These are phyloP conservation scores for Leptinotarsa undecemlineata DNA, from an alignment of 1,140 invertebrate species.

Conservation along the genomic window DNA sequence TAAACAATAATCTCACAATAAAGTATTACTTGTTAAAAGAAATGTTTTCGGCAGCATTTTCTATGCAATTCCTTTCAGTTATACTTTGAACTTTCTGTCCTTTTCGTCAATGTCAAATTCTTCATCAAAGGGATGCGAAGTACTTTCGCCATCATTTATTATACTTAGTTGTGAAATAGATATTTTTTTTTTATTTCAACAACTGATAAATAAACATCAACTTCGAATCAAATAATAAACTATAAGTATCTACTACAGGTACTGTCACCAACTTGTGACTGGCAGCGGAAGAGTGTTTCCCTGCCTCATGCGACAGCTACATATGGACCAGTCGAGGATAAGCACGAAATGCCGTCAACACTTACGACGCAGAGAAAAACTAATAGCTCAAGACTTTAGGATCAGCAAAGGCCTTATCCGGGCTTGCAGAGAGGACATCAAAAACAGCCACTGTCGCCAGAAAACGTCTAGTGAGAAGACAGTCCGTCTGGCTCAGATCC, in stretches of 20 bases:
- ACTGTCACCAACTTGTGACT: slow-evolving; percentile 56
- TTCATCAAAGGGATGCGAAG: no score
- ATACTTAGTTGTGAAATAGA: slow-evolving; percentile 53
- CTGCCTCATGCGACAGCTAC: slow-evolving; percentile 80
- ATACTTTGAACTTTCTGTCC: no score
- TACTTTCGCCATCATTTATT: no score
- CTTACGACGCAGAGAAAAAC: slow-evolving; percentile 80
- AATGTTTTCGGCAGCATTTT: no score
- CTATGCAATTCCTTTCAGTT: no score
- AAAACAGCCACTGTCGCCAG: slow-evolving; percentile 75
- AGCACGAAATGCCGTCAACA: slow-evolving; percentile 79
- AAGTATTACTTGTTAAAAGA: no score
- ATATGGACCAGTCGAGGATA: slow-evolving; percentile 71
- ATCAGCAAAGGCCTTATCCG: slow-evolving; percentile 85
- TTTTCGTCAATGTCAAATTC: no score
- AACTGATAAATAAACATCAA: no score
- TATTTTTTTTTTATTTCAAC: no score
- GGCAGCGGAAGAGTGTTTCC: slow-evolving; percentile 86
- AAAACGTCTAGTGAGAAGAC: slow-evolving; percentile 79
- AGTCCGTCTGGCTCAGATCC: slow-evolving; percentile 84
- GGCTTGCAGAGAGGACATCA: slow-evolving; percentile 90
- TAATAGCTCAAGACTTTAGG: slow-evolving; percentile 89
- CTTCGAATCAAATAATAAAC: no score
- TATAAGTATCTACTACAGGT: background rate
- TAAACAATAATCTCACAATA: no score